phyloP scores from a whole-genome alignment of 2,113 vertebrate species.

The Electrona antarctica region DNA sequence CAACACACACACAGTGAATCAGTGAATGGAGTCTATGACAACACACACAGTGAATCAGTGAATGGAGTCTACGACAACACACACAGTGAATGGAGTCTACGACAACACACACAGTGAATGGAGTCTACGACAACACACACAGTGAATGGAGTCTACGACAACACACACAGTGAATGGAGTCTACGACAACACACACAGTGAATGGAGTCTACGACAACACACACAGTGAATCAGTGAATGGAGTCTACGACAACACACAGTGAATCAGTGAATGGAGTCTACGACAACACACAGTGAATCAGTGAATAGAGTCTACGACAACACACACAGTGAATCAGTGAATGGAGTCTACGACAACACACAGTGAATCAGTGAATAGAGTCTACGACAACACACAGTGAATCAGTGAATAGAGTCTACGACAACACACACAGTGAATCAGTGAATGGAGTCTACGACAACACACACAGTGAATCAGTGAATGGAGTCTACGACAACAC shows the following conservation, averaged over 20 bases:
- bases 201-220: neutral
- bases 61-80: conserved; percentile 1
- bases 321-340: neutral
- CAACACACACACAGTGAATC: neutral
- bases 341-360: conserved; percentile 2
- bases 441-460: conserved; percentile 1
- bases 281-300: neutral
- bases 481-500: conserved; percentile 1
- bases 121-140: neutral
- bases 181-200: neutral
- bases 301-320: conserved; percentile 1
- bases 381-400: neutral
- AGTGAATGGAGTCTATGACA: conserved; percentile 1
- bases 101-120: neutral
- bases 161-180: neutral
- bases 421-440: neutral
- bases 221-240: neutral
- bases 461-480: neutral
- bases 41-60: neutral
- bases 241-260: neutral
- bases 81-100: neutral
- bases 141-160: neutral
- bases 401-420: neutral
- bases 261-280: neutral
- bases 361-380: neutral